Evolutionary conservation across 1,140 invertebrate genomes (phyloP).

Genomic region (Drosophila pseudoananassae): DNA sequence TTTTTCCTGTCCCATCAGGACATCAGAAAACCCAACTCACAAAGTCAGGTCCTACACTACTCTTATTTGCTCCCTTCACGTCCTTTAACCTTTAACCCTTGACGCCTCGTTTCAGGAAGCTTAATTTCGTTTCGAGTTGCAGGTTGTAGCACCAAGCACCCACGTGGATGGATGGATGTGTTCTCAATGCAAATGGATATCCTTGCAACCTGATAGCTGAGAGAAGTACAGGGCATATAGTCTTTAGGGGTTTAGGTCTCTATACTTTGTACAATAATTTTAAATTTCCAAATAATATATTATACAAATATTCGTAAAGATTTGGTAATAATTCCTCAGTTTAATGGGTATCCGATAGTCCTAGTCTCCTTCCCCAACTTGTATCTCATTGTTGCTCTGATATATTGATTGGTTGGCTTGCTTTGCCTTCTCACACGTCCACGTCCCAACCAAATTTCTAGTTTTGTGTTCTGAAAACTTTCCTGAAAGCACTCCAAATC

Average conservation of each 20-base stretch:
- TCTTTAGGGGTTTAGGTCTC: background rate
- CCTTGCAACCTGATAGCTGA: slow-evolving; percentile 4
- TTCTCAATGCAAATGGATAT: slow-evolving; percentile 40
- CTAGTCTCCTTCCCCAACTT: background rate
- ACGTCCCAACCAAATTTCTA: slow-evolving; percentile 20
- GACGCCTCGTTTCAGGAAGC: slow-evolving; percentile 23
- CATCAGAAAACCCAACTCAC: slow-evolving; percentile 46
- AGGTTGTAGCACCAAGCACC: slow-evolving; percentile 31
- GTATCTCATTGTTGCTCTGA: background rate
- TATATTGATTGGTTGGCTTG: slow-evolving; percentile 39
- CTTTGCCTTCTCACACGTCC: slow-evolving; percentile 7
- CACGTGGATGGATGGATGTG: slow-evolving; percentile 33
- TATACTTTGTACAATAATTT: too few species aligned
- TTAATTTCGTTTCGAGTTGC: slow-evolving; percentile 40
- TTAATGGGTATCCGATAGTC: slow-evolving; percentile 1
- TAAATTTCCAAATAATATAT: too few species aligned
- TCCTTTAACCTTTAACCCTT: slow-evolving; percentile 17
- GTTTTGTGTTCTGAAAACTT: slow-evolving; percentile 48
- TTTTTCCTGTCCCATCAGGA: slow-evolving; percentile 10
- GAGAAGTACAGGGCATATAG: background rate
- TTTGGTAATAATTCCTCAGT: too few species aligned
- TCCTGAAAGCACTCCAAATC: slow-evolving; percentile 41
- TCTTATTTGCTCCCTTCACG: slow-evolving; percentile 6
- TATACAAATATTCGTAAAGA: background rate
- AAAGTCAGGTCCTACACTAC: slow-evolving; percentile 36